Conservation (phyloP, 2,797 vertebrate species). For the Xenops minutus region DNA sequence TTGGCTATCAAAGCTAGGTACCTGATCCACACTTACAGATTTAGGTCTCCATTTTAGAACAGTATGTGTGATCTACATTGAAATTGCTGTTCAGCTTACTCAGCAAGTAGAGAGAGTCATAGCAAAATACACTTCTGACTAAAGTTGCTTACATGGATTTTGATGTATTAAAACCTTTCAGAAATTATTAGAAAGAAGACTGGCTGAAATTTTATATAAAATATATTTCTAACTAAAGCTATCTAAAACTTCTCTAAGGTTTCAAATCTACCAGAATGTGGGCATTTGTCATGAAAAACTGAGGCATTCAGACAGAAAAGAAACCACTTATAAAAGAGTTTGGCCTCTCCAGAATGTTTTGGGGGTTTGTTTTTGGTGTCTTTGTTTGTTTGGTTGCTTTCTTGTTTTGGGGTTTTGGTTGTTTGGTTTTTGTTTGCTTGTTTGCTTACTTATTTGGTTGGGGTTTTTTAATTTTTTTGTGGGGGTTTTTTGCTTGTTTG, state of each 20-base stretch:
- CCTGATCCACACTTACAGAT: background rate
- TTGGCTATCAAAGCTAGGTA: background rate
- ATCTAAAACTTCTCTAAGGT: fast-evolving
- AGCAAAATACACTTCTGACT: background rate
- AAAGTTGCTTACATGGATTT: background rate
- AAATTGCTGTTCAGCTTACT: background rate
- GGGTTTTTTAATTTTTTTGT: background rate
- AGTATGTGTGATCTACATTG: background rate
- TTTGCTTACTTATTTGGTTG: background rate
- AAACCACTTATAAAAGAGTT: background rate
- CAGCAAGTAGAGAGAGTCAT: background rate
- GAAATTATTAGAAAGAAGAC: background rate
- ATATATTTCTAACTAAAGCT: background rate
- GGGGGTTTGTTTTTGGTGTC: background rate
- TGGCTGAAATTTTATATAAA: background rate
- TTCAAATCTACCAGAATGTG: background rate
- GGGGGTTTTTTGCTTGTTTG: background rate
- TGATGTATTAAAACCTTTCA: background rate
- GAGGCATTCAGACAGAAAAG: background rate
- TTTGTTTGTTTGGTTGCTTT: background rate
- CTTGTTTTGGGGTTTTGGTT: background rate
- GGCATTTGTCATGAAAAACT: background rate
- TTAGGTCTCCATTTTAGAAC: background rate
- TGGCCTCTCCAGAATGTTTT: background rate
- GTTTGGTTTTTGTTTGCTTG: background rate